Evolutionary conservation across 2,113 vertebrate genomes (phyloP).

Genomic region (Typhlomys cinereus): DNA sequence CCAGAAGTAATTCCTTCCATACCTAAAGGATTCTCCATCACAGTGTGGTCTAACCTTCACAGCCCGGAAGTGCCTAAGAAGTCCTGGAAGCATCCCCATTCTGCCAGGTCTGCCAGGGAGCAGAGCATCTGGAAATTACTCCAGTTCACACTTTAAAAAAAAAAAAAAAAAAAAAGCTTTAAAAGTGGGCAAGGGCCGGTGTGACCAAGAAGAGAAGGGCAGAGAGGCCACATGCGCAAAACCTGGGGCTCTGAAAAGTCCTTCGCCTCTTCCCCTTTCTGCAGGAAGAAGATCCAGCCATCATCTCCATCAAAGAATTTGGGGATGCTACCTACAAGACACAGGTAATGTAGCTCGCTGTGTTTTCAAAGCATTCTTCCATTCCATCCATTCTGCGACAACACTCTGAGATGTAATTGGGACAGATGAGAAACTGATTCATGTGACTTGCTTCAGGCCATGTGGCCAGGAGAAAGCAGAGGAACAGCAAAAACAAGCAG

Average conservation of each 20-base stretch:
- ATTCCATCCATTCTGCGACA: not conserved
- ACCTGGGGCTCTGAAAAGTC: not conserved
- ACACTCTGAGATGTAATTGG: not conserved
- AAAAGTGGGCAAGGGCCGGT: not conserved
- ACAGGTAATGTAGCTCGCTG: accelerated
- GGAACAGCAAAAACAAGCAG: not conserved
- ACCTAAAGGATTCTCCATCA: not conserved
- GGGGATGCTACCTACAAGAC: no score
- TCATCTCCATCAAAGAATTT: not conserved
- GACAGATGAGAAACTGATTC: not conserved
- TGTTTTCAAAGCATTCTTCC: not conserved
- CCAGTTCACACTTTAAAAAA: not conserved
- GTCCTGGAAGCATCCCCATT: not conserved
- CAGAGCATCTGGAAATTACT: no score
- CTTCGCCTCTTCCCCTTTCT: not conserved
- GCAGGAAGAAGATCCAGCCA: not conserved
- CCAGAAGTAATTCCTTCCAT: not conserved
- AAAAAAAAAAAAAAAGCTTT: not conserved
- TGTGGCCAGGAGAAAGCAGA: not conserved
- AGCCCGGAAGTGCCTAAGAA: not conserved
- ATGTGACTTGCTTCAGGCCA: not conserved
- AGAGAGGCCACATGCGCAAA: not conserved
- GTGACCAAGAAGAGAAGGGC: not conserved
- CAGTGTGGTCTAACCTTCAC: accelerated
- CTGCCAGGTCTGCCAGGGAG: not conserved